phyloP scores from a whole-genome alignment of 1,140 invertebrate species.

The Ladona fulva region DNA sequence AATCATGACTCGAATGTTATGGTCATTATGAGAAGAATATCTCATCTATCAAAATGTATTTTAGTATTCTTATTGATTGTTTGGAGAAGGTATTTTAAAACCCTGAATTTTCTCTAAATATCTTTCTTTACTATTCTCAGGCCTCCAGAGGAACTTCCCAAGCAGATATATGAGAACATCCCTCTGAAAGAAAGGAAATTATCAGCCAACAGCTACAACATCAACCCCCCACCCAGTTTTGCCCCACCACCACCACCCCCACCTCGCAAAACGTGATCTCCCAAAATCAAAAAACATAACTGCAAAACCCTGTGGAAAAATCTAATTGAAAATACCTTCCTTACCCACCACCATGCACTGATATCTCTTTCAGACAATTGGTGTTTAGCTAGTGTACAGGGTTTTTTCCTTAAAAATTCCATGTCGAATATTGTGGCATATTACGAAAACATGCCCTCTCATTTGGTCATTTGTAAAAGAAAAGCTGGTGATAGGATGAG shows the following conservation, averaged over 20 bases:
- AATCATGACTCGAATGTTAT: too few relatives aligned
- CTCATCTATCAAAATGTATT: too few relatives aligned
- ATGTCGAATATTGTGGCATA: not conserved
- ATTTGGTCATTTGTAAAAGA: not conserved
- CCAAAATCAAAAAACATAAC: not conserved
- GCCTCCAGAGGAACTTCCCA: conserved; percentile 32
- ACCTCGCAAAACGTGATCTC: conserved; percentile 26
- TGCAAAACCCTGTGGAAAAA: too few relatives aligned
- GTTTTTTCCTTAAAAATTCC: not conserved
- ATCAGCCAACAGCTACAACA: conserved; percentile 27
- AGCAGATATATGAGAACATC: conserved; percentile 38
- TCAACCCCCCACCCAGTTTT: conserved; percentile 30
- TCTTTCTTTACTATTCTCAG: conserved; percentile 24
- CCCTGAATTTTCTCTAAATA: too few relatives aligned
- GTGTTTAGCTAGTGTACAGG: not conserved
- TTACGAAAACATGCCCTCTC: not conserved
- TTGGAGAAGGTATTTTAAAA: too few relatives aligned
- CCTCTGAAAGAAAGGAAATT: conserved; percentile 33
- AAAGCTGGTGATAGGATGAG: not conserved
- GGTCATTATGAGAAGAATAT: too few relatives aligned
- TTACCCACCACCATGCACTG: not conserved
- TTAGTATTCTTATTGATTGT: too few relatives aligned
- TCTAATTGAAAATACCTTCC: not conserved
- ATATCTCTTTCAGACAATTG: not conserved
- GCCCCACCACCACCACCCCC: conserved; percentile 31